phyloP scores from a whole-genome alignment of 2,797 vertebrate species.

The Semaprochilodus insignis region DNA sequence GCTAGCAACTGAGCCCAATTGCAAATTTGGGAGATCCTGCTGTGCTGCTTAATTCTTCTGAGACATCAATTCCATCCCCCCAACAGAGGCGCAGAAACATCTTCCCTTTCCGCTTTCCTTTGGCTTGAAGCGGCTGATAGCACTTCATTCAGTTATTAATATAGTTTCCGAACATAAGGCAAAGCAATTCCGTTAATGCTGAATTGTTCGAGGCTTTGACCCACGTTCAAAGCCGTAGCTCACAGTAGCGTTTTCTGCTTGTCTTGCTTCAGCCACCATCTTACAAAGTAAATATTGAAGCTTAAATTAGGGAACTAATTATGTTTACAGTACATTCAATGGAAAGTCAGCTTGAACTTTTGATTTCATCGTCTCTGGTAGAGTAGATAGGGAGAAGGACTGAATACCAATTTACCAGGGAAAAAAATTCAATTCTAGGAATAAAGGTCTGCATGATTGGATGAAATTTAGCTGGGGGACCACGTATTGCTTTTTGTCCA shows the following conservation, averaged over 20 bases:
- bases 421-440: not conserved
- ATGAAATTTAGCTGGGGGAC: not conserved
- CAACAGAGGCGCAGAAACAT: constrained; percentile 31
- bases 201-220: not conserved
- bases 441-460: not conserved
- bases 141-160: constrained; percentile 21
- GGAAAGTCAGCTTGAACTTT: not conserved
- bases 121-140: not conserved
- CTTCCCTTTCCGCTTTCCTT: constrained; percentile 23
- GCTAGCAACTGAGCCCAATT: constrained; percentile 2
- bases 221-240: not conserved
- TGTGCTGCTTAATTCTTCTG: constrained; percentile 25
- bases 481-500: not conserved
- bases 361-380: not conserved
- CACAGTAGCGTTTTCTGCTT: not conserved
- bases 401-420: not conserved
- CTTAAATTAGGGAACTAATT: not conserved
- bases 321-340: not conserved
- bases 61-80: constrained; percentile 36
- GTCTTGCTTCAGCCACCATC: not conserved
- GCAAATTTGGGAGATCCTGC: constrained; percentile 34
- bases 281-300: constrained; percentile 2
- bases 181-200: not conserved
- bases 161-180: not conserved
- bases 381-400: not conserved